These are phyloP conservation scores for Chauna torquata DNA, from an alignment of 2,113 vertebrate genomes.

Conservation along the genomic window DNA sequence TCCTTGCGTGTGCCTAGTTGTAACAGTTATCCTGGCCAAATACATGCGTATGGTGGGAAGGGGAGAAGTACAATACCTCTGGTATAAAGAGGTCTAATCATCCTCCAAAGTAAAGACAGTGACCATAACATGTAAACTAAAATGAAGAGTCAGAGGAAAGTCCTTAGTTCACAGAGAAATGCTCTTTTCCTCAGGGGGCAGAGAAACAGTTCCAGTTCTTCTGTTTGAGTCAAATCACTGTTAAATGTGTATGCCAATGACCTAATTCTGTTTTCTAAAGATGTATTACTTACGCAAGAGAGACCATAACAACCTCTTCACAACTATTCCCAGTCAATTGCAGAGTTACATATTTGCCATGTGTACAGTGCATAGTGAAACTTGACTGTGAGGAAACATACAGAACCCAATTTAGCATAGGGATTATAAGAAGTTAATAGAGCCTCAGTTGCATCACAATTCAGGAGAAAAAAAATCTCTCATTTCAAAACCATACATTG, in stretches of 20 bases:
- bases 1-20: neutral
- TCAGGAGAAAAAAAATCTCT: constrained; percentile 16
- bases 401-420: neutral
- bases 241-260: constrained; percentile 40
- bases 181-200: neutral
- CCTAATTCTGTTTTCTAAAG: constrained; percentile 63
- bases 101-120: neutral
- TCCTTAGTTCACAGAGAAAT: neutral
- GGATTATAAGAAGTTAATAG: neutral
- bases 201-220: constrained; percentile 24
- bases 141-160: neutral
- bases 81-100: neutral
- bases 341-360: neutral
- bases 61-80: neutral
- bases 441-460: neutral
- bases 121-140: neutral
- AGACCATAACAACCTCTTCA: constrained; percentile 26
- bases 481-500: neutral
- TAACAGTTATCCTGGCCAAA: neutral
- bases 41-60: neutral
- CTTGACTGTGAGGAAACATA: neutral
- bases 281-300: constrained; percentile 56
- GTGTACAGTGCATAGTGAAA: neutral
- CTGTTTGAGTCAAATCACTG: constrained; percentile 43
- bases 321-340: neutral